Evolutionary conservation across 2,888 invertebrate species (phyloP), one percentile per base, ranked within the genome.

Genomic region (Diaprepes abbreviatus): DNA sequence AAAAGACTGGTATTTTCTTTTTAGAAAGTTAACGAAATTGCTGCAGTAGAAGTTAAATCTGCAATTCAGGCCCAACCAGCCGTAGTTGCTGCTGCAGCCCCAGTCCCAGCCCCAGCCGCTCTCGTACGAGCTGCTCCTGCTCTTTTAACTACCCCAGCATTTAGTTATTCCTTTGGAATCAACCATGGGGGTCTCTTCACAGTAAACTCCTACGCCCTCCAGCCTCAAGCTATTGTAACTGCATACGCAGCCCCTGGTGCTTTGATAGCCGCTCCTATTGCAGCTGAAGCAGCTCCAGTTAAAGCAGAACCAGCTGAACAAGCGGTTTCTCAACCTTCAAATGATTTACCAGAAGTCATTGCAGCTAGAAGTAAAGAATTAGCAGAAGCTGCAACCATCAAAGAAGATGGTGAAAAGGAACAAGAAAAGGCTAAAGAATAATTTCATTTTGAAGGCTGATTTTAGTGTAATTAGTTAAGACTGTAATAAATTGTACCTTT

Each of bases 361-460:
- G 80, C 82, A n/a, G 86, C 86, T 52, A 83, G 83, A 73, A 80
- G 78, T 14, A 80, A 78, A 35, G 85, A 86, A 72, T 76, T 85
- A 57, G 82, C 76, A 3, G 82, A 82, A 10, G 76, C 80, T 6
- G 80, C 81, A 70, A 76, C 79, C 64, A 85, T 83, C 5, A 78
- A 82, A 14, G 33, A 64, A 9, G 40, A 58, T 45, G 7, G 10
- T 1, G 36, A 58, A 38, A 31, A 54, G 6, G 45, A 43, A 19
- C 19, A 31, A 43, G 10, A 58, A 14, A 2, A 35, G 6, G 48
- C 58, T 19, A 58, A 66, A 58, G 48, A 58, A 58, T 67, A 58
- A 45, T 67, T 54, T 67, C 33, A 43, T 67, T 3, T 14, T 67
- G 45, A 60, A 59, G 54, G 33, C 48, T 67, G 60, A 24, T 54